Evolutionary conservation across 2,113 vertebrate genomes (phyloP).

Genomic region (Saguinus imperator): DNA sequence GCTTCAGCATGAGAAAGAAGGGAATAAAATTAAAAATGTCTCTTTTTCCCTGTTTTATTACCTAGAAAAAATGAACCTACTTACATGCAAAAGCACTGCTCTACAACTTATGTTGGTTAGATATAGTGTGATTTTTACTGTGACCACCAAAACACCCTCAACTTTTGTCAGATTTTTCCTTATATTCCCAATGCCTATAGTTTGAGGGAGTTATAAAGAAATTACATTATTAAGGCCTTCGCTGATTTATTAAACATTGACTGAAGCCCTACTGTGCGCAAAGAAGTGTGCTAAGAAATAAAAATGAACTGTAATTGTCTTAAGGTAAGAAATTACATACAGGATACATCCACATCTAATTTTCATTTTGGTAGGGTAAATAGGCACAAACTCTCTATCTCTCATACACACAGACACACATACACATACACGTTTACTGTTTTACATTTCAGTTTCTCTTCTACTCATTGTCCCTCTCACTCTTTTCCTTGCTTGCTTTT

Average conservation of each 20-base stretch:
- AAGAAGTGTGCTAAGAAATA: neutral
- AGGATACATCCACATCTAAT: neutral
- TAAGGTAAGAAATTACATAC: neutral
- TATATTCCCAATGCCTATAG: neutral
- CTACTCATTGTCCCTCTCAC: neutral
- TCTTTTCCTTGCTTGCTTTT: neutral
- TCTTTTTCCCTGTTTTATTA: slow-evolving; percentile 12
- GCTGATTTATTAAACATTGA: neutral
- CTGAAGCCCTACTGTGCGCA: neutral
- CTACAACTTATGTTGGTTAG: neutral
- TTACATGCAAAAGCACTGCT: neutral
- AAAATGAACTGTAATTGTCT: neutral
- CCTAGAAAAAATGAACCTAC: neutral
- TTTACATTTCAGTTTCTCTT: neutral
- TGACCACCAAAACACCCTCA: neutral
- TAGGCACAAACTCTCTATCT: neutral
- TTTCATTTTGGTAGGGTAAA: neutral
- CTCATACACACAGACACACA: neutral
- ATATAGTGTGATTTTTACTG: neutral
- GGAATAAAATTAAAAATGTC: slow-evolving; percentile 42
- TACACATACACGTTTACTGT: neutral
- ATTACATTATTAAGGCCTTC: neutral
- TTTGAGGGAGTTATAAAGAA: neutral
- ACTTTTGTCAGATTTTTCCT: neutral
- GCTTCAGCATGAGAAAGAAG: slow-evolving; percentile 20